These are phyloP conservation scores for Lutraria rhynchaena DNA, from an alignment of 1,140 invertebrate species.

Conservation along the genomic window DNA sequence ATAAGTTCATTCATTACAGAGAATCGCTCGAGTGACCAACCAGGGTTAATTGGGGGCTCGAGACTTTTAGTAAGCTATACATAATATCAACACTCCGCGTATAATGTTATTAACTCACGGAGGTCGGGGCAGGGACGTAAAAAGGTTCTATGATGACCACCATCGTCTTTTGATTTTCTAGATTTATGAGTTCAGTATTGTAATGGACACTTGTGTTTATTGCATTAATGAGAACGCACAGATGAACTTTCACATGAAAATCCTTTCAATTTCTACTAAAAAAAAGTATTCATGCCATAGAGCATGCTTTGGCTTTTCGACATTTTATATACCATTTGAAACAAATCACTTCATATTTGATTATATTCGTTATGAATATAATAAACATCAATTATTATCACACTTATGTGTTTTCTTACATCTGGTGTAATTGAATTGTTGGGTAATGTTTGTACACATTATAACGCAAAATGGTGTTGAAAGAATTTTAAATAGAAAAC, in stretches of 20 bases:
- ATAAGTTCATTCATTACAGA: constrained; percentile 50
- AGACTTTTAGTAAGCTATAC: constrained; percentile 28
- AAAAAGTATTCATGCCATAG: no score
- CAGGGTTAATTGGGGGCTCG: constrained; percentile 40
- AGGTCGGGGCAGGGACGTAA: not conserved
- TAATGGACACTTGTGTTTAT: constrained; percentile 43
- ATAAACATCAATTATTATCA: no score
- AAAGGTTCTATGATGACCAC: constrained; percentile 35
- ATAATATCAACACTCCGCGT: constrained; percentile 25
- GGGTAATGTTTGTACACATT: no score
- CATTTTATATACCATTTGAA: no score
- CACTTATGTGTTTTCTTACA: no score
- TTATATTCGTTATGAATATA: no score
- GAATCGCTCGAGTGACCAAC: constrained; percentile 40
- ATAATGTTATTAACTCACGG: constrained; percentile 48
- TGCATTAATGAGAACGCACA: constrained; percentile 26
- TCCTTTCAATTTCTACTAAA: no score
- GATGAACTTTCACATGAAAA: constrained; percentile 17
- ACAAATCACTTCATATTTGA: no score
- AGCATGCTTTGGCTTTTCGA: no score
- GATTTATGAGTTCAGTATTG: constrained; percentile 32
- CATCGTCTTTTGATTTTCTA: constrained; percentile 23
- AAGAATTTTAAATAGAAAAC: no score
- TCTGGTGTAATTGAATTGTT: no score
- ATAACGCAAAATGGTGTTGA: no score